A percentile compares a stretch with the other conserved stretches of the same genome.
phyloP scores from a whole-genome alignment of 2,113 vertebrate genomes.

The Guaruba guarouba region DNA sequence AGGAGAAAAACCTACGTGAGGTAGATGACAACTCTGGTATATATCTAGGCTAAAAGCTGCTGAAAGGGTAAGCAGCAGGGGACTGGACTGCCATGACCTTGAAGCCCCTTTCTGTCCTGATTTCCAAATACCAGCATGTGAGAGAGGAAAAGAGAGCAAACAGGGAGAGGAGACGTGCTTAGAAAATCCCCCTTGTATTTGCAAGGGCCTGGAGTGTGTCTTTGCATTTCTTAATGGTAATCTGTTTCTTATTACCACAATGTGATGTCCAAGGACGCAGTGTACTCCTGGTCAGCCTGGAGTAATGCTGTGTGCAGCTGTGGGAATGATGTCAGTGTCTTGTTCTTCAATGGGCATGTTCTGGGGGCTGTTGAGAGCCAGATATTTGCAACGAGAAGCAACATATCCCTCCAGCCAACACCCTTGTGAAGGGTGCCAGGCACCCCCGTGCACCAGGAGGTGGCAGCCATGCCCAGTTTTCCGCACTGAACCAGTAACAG shows the following conservation, averaged over 20 bases:
- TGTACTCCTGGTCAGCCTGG: neutral
- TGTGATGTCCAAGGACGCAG: neutral
- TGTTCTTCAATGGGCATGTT: neutral
- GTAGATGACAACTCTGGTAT: neutral
- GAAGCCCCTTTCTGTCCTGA: neutral
- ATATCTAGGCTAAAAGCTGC: neutral
- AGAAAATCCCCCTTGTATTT: neutral
- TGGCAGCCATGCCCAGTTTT: neutral
- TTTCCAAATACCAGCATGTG: neutral
- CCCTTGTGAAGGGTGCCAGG: neutral
- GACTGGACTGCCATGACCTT: neutral
- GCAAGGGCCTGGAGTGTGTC: neutral
- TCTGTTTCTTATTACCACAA: conserved; percentile 36
- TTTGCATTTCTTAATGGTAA: neutral
- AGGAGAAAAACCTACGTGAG: neutral
- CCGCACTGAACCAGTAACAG: no score
- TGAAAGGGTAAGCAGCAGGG: neutral
- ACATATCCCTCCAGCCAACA: neutral
- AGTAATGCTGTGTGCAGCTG: conserved; percentile 3
- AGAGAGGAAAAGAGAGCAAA: neutral
- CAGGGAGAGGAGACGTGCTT: neutral
- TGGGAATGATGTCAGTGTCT: conserved; percentile 23
- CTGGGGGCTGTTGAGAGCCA: neutral
- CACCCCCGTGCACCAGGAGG: neutral
- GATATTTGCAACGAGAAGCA: neutral